Evolutionary conservation across 2,113 vertebrate genomes (phyloP).

Genomic region (Benitochromis conjunctus): DNA sequence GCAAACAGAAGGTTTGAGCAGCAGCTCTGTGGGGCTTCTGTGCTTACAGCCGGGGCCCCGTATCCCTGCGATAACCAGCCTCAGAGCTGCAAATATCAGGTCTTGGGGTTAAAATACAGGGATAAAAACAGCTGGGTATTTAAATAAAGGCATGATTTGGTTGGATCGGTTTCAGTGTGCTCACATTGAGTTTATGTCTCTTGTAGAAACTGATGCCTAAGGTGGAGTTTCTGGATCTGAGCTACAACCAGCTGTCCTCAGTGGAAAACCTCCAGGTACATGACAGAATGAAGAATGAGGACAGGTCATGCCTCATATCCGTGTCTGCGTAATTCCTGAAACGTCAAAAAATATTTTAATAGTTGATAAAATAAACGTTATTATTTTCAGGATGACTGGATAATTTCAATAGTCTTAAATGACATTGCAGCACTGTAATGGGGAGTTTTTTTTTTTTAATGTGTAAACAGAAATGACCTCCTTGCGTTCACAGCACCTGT

Average conservation of each 20-base stretch:
- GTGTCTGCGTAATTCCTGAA: background rate
- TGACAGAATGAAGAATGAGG: background rate
- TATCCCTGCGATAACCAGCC: background rate
- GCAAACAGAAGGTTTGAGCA: background rate
- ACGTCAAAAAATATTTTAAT: too few species aligned
- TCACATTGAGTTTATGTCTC: background rate
- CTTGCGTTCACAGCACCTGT: slow-evolving; percentile 81
- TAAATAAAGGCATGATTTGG: background rate
- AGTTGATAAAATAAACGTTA: background rate
- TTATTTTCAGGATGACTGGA: background rate
- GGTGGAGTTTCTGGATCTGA: slow-evolving; percentile 95
- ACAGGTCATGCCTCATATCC: background rate
- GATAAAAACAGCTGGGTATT: background rate
- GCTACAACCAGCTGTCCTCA: slow-evolving; percentile 84
- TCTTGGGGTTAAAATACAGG: background rate
- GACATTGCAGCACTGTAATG: background rate
- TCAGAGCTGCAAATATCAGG: background rate
- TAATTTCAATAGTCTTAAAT: background rate
- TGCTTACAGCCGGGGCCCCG: background rate
- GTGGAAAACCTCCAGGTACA: slow-evolving; percentile 92
- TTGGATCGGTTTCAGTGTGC: background rate
- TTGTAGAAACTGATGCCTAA: slow-evolving; percentile 90
- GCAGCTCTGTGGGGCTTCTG: background rate
- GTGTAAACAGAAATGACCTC: background rate
- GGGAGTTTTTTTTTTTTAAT: background rate